Evolutionary conservation across 2,797 vertebrate species (phyloP).

Genomic region (Hybognathus amarus): DNA sequence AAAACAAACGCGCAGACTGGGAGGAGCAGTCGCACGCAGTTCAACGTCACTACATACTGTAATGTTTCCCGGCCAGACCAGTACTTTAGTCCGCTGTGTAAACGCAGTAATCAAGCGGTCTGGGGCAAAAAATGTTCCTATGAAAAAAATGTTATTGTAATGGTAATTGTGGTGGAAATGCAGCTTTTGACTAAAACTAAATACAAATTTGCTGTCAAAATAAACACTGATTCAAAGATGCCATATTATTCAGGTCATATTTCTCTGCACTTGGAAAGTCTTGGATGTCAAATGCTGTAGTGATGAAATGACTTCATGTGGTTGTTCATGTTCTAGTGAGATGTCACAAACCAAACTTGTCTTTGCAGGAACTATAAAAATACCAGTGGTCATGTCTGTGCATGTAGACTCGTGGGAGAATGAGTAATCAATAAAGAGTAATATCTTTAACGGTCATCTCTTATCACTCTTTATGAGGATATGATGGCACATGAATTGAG

Average conservation of each 20-base stretch:
- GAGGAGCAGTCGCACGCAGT: too few relatives aligned
- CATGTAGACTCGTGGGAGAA: background rate
- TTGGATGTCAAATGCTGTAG: conserved; percentile 9
- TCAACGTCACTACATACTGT: too few relatives aligned
- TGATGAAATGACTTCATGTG: background rate
- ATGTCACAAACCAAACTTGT: background rate
- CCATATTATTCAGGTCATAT: conserved; percentile 5
- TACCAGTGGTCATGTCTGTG: conserved; percentile 15
- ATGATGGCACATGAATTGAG: background rate
- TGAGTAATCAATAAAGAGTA: conserved; percentile 6
- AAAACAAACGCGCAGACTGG: too few relatives aligned
- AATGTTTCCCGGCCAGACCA: too few relatives aligned
- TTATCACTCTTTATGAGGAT: background rate
- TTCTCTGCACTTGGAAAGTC: conserved; percentile 42
- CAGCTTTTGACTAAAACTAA: too few relatives aligned
- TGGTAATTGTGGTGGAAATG: too few relatives aligned
- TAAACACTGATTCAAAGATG: too few relatives aligned
- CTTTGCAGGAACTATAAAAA: background rate
- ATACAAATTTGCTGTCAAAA: too few relatives aligned
- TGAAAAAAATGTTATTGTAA: too few relatives aligned
- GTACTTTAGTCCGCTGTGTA: too few relatives aligned
- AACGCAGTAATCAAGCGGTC: too few relatives aligned
- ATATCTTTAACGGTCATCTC: background rate
- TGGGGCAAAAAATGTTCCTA: too few relatives aligned
- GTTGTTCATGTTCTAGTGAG: background rate